phyloP scores from a whole-genome alignment of 2,888 invertebrate species.

The Pollenia angustigena region DNA sequence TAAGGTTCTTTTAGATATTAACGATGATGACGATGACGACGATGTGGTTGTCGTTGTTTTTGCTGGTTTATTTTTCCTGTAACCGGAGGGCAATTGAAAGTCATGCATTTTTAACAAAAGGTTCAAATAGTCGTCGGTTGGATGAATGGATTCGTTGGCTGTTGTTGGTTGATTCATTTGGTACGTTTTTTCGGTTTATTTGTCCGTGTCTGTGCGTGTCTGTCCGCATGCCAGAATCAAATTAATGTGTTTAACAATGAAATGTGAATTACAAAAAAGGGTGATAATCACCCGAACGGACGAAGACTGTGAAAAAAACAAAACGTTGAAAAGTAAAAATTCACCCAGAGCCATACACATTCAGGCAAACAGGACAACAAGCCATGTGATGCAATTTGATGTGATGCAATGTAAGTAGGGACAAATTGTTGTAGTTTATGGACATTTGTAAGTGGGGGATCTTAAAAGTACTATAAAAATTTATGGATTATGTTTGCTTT shows the following conservation, averaged over 20 bases:
- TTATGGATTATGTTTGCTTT: too few species aligned
- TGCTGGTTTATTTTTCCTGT: constrained; percentile 47
- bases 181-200: constrained; percentile 38
- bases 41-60: constrained; percentile 7
- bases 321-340: constrained; percentile 30
- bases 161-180: neutral
- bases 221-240: constrained; percentile 55
- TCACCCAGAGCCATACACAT: neutral
- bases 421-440: constrained; percentile 19
- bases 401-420: constrained; percentile 56
- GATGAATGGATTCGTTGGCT: constrained; percentile 22
- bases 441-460: neutral
- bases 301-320: constrained; percentile 31
- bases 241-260: constrained; percentile 72
- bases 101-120: constrained; percentile 72
- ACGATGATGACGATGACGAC: neutral
- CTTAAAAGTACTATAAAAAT: neutral
- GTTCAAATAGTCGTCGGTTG: constrained; percentile 54
- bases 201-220: constrained; percentile 25
- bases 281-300: constrained; percentile 73
- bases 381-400: constrained; percentile 57
- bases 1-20: constrained; percentile 34
- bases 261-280: constrained; percentile 72
- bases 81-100: constrained; percentile 74
- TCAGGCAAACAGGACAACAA: constrained; percentile 48